Evolutionary conservation across 2,797 vertebrate species (phyloP), one percentile per base, ranked within the genome.

Genomic region (Catharus ustulatus): DNA sequence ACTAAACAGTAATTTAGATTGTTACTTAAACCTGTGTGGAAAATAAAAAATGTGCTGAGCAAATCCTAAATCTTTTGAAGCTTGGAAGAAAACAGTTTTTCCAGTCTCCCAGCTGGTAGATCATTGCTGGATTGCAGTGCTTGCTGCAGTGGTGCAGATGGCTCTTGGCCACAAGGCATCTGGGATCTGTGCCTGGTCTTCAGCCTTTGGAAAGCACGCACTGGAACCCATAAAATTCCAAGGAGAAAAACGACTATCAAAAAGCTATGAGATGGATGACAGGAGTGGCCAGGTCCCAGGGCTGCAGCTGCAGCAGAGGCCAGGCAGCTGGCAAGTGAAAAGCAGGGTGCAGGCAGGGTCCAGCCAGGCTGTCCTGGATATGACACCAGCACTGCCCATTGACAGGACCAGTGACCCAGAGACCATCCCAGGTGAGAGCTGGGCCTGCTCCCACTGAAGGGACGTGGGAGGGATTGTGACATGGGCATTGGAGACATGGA

Each of bases 201-300:
- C 74, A 80, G 32, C 45, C 46, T 49, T 80, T 8, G 21, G 73
- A 58, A 66, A 80, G 40, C 18, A 69, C 11, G 38, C 38, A 13
- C 13, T 29, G 67, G 67, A 84, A 45, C 10, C 29, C 36, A 9
- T 16, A 38, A 46, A 26, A 57, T 46, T 55, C 52, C 66, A 46
- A 61, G 42, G 51, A 61, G 8, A 61, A 23, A 38, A 54, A n/a
- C 11, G 7, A 3, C 46, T 30, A 5, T 11, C 4, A 54, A 62
- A 45, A 1, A 0, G 0, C 3, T 21, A 3, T 2, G 34, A 42
- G 27, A 13, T 43, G 34, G 15, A 12, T 62, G 24, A 8, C 8
- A 15, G 12, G 49, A 40, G 45, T 10, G 58, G 49, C 15, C 24
- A 55, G 30, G 38, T 11, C 13, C 29, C 9, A 3, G 46, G 9